phyloP scores from a whole-genome alignment of 2,113 vertebrate species.

The Parus major region DNA sequence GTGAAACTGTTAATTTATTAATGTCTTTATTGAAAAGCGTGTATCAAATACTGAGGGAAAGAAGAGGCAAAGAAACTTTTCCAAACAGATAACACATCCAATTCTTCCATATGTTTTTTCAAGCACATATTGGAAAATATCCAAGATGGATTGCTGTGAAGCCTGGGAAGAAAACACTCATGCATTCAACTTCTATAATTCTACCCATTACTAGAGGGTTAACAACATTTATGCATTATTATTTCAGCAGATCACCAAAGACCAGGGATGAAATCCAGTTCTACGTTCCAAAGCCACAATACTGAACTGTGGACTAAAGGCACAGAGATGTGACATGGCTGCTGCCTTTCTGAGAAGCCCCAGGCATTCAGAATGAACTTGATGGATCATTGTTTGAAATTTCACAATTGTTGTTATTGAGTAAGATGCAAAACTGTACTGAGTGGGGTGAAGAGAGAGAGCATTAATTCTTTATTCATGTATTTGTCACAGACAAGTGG shows the following conservation, averaged over 20 bases:
- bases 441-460: not conserved
- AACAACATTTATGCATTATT: not conserved
- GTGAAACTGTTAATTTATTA: not conserved
- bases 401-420: not conserved
- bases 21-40: not conserved
- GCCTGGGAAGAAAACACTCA: not conserved
- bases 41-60: not conserved
- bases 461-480: not conserved
- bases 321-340: not conserved
- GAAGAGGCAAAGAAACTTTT: not conserved
- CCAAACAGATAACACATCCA: not conserved
- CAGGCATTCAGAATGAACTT: not conserved
- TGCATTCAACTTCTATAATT: not conserved
- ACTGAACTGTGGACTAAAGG: not conserved
- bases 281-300: not conserved
- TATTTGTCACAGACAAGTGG: not conserved
- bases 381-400: conserved; percentile 4
- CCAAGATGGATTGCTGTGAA: not conserved
- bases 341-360: not conserved
- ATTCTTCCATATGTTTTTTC: not conserved
- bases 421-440: not conserved
- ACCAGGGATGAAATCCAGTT: not conserved
- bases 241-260: not conserved
- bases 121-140: not conserved
- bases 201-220: not conserved